These are phyloP conservation scores for Malaclemys terrapin DNA, from an alignment of 2,113 vertebrate genomes.

Conservation along the genomic window DNA sequence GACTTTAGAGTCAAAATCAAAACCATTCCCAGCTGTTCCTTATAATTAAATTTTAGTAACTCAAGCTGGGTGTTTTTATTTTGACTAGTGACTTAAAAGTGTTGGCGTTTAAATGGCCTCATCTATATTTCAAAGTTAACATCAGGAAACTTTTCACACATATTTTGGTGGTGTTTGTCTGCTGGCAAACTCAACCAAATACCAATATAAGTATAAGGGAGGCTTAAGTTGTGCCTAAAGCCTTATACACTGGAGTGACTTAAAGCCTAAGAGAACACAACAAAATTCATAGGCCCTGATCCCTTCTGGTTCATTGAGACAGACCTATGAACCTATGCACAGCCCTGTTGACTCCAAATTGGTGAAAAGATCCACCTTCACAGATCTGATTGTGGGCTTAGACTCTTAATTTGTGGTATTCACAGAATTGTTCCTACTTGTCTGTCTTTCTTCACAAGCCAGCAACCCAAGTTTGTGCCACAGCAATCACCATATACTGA, in stretches of 20 bases:
- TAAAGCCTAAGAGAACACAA: background rate
- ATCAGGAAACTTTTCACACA: constrained; percentile 65
- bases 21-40: constrained; percentile 60
- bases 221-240: background rate
- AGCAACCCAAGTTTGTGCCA: constrained; percentile 19
- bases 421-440: background rate
- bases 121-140: constrained; percentile 65
- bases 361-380: background rate
- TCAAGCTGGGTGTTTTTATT: constrained; percentile 60
- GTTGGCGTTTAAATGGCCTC: constrained; percentile 66
- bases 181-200: constrained; percentile 67
- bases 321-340: background rate
- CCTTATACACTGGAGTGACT: background rate
- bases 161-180: constrained; percentile 60
- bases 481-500: background rate
- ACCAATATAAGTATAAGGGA: constrained; percentile 24
- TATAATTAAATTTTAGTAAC: constrained; percentile 70
- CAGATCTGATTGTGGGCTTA: background rate
- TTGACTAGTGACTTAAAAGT: constrained; percentile 72
- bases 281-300: background rate
- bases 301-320: background rate
- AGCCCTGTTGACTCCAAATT: background rate
- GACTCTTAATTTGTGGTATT: background rate
- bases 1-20: constrained; percentile 52
- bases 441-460: constrained; percentile 25